Percentiles rank a stretch among this genome's conserved stretches.
These are phyloP conservation scores for Clivina fossor DNA, from an alignment of 2,888 invertebrate species.

Conservation along the genomic window DNA sequence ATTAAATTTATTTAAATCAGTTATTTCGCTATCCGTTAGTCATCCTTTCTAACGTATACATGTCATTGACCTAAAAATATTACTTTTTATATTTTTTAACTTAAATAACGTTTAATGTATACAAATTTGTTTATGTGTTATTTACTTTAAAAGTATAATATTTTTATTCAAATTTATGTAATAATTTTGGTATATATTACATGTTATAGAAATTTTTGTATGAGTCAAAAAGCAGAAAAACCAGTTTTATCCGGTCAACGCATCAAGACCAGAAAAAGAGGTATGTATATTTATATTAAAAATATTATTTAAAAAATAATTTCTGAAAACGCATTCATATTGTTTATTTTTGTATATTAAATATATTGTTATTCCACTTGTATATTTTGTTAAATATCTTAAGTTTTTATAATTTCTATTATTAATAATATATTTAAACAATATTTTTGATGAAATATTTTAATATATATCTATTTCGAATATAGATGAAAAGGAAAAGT, in stretches of 20 bases:
- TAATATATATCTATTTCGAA: conserved; percentile 33
- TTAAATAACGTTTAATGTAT: background rate
- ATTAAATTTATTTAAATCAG: conserved; percentile 4
- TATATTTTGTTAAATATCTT: too few relatives aligned
- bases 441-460: too few relatives aligned
- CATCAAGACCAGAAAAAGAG: conserved; percentile 99
- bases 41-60: conserved; percentile 23
- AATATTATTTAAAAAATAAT: too few relatives aligned
- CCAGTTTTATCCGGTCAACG: conserved; percentile 99
- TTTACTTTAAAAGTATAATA: too few relatives aligned
- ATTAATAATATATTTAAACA: too few relatives aligned
- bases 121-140: background rate
- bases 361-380: too few relatives aligned
- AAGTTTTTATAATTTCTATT: too few relatives aligned
- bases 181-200: too few relatives aligned
- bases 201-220: conserved; percentile 72
- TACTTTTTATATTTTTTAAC: conserved; percentile 5
- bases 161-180: too few relatives aligned
- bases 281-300: too few relatives aligned
- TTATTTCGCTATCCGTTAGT: conserved; percentile 20
- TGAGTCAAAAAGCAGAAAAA: conserved; percentile 99
- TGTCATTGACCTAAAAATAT: conserved; percentile 31
- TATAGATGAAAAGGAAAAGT: conserved; percentile 99
- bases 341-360: too few relatives aligned
- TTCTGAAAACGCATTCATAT: too few relatives aligned